phyloP scores from a whole-genome alignment of 2,888 invertebrate genomes.

The Julus scandinavius region DNA sequence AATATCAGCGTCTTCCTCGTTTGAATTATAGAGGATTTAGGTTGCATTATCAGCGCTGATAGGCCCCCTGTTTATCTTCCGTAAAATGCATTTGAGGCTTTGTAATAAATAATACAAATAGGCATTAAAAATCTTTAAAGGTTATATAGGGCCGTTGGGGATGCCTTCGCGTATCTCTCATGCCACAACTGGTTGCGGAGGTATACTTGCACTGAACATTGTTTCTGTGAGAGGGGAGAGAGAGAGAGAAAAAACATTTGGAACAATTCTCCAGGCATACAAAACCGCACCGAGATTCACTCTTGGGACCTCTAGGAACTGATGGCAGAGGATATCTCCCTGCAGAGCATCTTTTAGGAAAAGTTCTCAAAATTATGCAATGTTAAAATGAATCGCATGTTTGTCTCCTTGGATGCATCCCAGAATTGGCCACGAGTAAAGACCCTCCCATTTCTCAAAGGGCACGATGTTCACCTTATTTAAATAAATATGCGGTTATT shows the following conservation, averaged over 20 bases:
- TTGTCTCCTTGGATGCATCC: background rate
- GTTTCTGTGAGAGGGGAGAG: background rate
- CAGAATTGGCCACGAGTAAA: background rate
- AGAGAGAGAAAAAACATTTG: background rate
- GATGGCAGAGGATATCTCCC: background rate
- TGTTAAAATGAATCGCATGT: background rate
- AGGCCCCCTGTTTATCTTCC: slow-evolving; percentile 1
- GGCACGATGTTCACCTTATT: slow-evolving; percentile 17
- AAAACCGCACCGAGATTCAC: background rate
- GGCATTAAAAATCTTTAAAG: slow-evolving; percentile 42
- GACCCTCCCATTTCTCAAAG: background rate
- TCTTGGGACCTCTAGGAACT: background rate
- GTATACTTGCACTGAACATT: background rate
- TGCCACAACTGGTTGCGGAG: background rate
- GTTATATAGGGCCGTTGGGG: slow-evolving; percentile 9
- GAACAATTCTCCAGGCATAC: background rate
- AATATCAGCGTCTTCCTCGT: background rate
- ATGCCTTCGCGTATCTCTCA: background rate
- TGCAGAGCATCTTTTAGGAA: background rate
- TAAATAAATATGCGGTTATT: slow-evolving; percentile 44
- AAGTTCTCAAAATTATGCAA: background rate
- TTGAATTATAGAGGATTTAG: slow-evolving; percentile 37
- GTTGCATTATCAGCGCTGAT: slow-evolving; percentile 41
- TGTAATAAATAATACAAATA: slow-evolving; percentile 20
- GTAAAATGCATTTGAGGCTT: background rate